Evolutionary conservation across 2,888 invertebrate species (phyloP).

Genomic region (Hermaeophaga mercurialis): DNA sequence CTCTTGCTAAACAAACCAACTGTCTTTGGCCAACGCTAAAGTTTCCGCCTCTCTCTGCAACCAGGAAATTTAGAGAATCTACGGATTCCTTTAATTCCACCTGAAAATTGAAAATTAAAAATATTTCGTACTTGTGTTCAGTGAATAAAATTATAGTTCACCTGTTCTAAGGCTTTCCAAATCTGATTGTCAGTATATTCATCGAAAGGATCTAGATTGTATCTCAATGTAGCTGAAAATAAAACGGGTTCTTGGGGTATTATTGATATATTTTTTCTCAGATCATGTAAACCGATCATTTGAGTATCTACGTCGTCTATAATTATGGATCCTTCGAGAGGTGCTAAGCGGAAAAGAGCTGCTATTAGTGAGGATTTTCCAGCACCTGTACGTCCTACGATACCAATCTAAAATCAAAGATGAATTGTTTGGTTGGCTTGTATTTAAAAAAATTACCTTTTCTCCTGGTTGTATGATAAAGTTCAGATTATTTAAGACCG

Average conservation of each 20-base stretch:
- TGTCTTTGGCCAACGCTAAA: slow-evolving; percentile 89
- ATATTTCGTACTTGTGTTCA: background rate
- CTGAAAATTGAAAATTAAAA: slow-evolving; percentile 50
- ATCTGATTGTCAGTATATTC: slow-evolving; percentile 73
- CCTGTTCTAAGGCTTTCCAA: slow-evolving; percentile 78
- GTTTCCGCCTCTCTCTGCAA: slow-evolving; percentile 79
- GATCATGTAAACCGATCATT: slow-evolving; percentile 73
- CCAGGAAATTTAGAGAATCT: slow-evolving; percentile 66
- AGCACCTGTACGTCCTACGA: slow-evolving; percentile 87
- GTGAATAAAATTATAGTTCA: slow-evolving; percentile 42
- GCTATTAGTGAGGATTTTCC: slow-evolving; percentile 85
- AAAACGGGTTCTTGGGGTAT: slow-evolving; percentile 93
- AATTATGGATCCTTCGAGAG: slow-evolving; percentile 74
- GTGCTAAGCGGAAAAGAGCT: slow-evolving; percentile 82
- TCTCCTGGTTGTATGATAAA: slow-evolving; percentile 66
- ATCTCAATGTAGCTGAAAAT: slow-evolving; percentile 80
- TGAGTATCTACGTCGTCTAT: slow-evolving; percentile 78
- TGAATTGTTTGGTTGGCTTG: background rate
- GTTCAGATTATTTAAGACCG: slow-evolving; percentile 71
- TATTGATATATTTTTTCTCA: slow-evolving; percentile 83
- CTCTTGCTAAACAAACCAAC: slow-evolving; percentile 83
- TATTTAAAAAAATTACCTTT: slow-evolving; percentile 60
- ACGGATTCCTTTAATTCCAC: slow-evolving; percentile 77
- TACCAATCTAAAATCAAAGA: slow-evolving; percentile 69
- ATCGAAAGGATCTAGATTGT: slow-evolving; percentile 84